These are phyloP conservation scores for Drosophila repletoides DNA, from an alignment of 1,140 invertebrate genomes.

Conservation along the genomic window DNA sequence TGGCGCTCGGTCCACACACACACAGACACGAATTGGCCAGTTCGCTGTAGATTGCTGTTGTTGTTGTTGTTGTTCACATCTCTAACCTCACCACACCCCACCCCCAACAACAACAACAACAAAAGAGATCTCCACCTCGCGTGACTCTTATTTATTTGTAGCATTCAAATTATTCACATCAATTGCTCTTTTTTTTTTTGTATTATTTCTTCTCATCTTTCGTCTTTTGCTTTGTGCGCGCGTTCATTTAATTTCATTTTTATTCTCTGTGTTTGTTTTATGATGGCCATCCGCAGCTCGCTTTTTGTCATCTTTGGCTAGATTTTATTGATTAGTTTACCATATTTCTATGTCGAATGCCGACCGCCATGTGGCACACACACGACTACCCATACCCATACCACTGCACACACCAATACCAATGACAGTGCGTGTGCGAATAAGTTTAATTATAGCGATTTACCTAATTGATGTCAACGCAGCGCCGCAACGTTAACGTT, in stretches of 20 bases:
- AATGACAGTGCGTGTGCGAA: neutral
- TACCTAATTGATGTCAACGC: slow-evolving; percentile 72
- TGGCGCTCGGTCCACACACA: slow-evolving; percentile 7
- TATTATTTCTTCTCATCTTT: slow-evolving; percentile 10
- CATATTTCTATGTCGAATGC: too few relatives aligned
- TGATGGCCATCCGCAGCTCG: slow-evolving; percentile 11
- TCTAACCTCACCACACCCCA: slow-evolving; percentile 7
- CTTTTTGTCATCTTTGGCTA: slow-evolving; percentile 55
- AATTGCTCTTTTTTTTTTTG: slow-evolving; percentile 14
- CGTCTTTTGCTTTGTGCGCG: slow-evolving; percentile 9
- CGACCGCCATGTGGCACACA: slow-evolving; percentile 12
- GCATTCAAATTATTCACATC: slow-evolving; percentile 33
- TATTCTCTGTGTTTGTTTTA: slow-evolving; percentile 12
- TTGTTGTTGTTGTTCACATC: slow-evolving; percentile 4
- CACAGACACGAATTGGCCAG: slow-evolving; percentile 45
- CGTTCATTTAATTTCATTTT: slow-evolving; percentile 9
- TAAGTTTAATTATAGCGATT: slow-evolving; percentile 65
- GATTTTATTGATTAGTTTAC: slow-evolving; percentile 72
- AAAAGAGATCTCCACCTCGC: slow-evolving; percentile 34
- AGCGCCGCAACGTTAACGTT: too few relatives aligned
- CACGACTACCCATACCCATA: neutral
- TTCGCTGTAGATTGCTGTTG: slow-evolving; percentile 28
- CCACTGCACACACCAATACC: neutral
- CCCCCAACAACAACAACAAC: neutral
- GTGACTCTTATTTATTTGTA: slow-evolving; percentile 52